Conservation (phyloP, 2,888 invertebrate genomes). For the Catocala nupta region DNA sequence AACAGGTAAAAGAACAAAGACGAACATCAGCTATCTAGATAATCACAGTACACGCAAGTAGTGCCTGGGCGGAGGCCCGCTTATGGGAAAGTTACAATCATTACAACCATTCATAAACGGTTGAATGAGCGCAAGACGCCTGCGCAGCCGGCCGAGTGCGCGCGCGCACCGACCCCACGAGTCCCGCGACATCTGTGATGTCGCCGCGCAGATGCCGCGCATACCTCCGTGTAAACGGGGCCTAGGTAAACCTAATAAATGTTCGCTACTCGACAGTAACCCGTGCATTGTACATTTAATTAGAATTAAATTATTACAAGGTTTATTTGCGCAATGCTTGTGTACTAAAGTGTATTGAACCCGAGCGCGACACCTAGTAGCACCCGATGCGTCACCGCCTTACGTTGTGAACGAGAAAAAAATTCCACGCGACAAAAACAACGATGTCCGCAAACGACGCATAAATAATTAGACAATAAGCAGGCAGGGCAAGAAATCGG, state of each 20-base stretch:
- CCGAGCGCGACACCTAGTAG: conserved; percentile 71
- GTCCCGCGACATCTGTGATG: conserved; percentile 69
- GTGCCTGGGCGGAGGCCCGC: conserved; percentile 74
- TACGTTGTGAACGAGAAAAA: conserved; percentile 68
- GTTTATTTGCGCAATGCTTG: conserved; percentile 39
- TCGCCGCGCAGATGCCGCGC: conserved; percentile 61
- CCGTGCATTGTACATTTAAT: conserved; percentile 25
- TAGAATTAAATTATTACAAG: conserved; percentile 28
- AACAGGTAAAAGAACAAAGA: conserved; percentile 56
- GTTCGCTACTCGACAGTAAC: conserved; percentile 21
- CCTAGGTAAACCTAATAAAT: conserved; percentile 33
- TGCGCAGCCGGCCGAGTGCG: conserved; percentile 65
- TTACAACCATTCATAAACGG: conserved; percentile 84
- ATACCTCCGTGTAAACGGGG: conserved; percentile 37
- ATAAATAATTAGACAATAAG: conserved; percentile 87
- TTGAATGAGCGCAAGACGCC: conserved; percentile 82
- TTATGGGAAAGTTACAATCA: conserved; percentile 83
- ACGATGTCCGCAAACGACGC: conserved; percentile 79
- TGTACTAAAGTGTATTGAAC: conserved; percentile 78
- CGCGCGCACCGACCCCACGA: conserved; percentile 65
- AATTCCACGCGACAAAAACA: conserved; percentile 78
- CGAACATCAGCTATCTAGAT: conserved; percentile 47
- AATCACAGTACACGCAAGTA: conserved; percentile 62
- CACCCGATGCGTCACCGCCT: conserved; percentile 75
- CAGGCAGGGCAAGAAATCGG: conserved; percentile 85